phyloP scores from a whole-genome alignment of 2,888 invertebrate species.

The Acrocera orbiculus region DNA sequence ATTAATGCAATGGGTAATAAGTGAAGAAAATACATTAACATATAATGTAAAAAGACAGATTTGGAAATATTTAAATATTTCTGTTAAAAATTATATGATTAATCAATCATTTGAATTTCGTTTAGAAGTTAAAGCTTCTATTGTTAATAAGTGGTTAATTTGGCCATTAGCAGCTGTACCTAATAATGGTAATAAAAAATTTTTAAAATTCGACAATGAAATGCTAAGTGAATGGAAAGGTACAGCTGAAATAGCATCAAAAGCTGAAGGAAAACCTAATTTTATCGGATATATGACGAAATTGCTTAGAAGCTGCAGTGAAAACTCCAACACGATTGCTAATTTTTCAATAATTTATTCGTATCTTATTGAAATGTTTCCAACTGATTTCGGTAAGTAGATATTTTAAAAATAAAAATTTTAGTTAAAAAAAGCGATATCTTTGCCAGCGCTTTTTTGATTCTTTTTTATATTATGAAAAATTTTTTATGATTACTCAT shows the following conservation, averaged over 20 bases:
- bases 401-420: too few relatives aligned
- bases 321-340: not conserved
- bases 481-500: too few relatives aligned
- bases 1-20: slow-evolving; percentile 17
- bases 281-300: slow-evolving; percentile 13
- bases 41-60: slow-evolving; percentile 19
- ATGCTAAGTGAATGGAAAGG: slow-evolving; percentile 22
- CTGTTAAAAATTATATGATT: slow-evolving; percentile 16
- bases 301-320: not conserved
- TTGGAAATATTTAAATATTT: slow-evolving; percentile 21
- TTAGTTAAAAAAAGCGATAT: too few relatives aligned
- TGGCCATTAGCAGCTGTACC: slow-evolving; percentile 28
- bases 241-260: slow-evolving; percentile 18
- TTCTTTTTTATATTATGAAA: too few relatives aligned
- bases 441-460: too few relatives aligned
- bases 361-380: slow-evolving; percentile 4
- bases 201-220: slow-evolving; percentile 14
- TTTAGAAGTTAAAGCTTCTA: slow-evolving; percentile 15
- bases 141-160: slow-evolving; percentile 22
- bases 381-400: slow-evolving; percentile 8
- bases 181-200: slow-evolving; percentile 8
- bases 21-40: slow-evolving; percentile 16
- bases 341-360: slow-evolving; percentile 4
- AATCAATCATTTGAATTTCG: slow-evolving; percentile 18
- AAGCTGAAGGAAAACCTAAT: slow-evolving; percentile 16